These are phyloP conservation scores for Gymnoscelis rufifasciata DNA, from an alignment of 2,888 invertebrate species.

Conservation along the genomic window DNA sequence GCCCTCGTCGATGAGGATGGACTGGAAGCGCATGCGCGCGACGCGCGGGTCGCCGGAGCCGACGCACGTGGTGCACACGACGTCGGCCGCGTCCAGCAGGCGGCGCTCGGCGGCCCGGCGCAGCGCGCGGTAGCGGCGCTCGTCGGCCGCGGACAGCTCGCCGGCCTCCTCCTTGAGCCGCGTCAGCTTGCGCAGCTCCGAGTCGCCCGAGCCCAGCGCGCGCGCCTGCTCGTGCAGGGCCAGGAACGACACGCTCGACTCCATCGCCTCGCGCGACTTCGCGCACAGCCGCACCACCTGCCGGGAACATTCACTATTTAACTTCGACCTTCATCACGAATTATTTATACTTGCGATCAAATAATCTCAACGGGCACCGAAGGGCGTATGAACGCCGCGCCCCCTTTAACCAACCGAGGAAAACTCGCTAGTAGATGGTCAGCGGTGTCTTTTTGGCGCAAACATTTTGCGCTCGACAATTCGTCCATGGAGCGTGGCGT, in stretches of 20 bases:
- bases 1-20: conserved; percentile 97
- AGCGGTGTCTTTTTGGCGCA: no score
- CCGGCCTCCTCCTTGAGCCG: conserved; percentile 99
- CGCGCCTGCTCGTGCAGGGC: conserved; percentile 98
- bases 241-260: conserved; percentile 97
- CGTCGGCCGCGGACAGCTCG: conserved; percentile 96
- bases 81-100: conserved; percentile 96
- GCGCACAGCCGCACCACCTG: conserved; percentile 92
- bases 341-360: no score
- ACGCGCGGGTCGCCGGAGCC: conserved; percentile 98
- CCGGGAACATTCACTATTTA: no score
- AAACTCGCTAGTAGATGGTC: no score
- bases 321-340: no score
- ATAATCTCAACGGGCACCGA: no score
- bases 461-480: no score
- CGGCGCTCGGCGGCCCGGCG: conserved; percentile 95
- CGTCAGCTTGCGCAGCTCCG: conserved; percentile 95
- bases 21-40: conserved; percentile 95
- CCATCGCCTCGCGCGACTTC: conserved; percentile 98
- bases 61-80: conserved; percentile 99
- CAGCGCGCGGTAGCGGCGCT: conserved; percentile 93
- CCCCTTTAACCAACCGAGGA: no score
- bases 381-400: no score
- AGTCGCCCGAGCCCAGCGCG: conserved; percentile 93
- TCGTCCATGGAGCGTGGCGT: no score